These are phyloP conservation scores for Zonitis immaculata DNA, from an alignment of 2,888 invertebrate species.

Conservation along the genomic window DNA sequence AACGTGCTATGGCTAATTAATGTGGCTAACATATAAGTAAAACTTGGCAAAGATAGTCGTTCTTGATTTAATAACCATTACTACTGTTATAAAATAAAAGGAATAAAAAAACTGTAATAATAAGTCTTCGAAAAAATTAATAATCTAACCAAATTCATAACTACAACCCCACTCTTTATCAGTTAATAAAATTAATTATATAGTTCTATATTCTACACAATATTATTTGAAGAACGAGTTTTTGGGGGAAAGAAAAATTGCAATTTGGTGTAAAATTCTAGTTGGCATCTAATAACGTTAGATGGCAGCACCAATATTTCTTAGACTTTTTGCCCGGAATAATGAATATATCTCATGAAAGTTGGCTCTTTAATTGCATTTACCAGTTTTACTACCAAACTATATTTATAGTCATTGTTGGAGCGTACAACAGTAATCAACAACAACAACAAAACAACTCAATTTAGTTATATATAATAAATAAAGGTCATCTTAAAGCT, in stretches of 20 bases:
- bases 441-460: slow-evolving; percentile 40
- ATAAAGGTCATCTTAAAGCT: slow-evolving; percentile 35
- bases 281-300: neutral
- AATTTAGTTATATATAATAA: slow-evolving; percentile 35
- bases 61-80: slow-evolving; percentile 14
- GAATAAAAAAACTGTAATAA: neutral
- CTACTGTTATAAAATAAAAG: neutral
- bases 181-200: no score
- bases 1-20: slow-evolving; percentile 21
- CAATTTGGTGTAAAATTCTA: no score
- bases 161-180: no score
- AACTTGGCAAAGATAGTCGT: slow-evolving; percentile 7
- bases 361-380: slow-evolving; percentile 18
- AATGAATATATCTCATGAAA: no score
- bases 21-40: slow-evolving; percentile 9
- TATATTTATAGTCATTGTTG: slow-evolving; percentile 29
- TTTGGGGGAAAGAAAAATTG: no score
- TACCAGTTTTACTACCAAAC: slow-evolving; percentile 8
- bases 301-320: neutral
- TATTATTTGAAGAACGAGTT: no score
- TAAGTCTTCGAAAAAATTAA: neutral
- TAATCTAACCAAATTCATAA: neutral
- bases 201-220: no score
- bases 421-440: slow-evolving; percentile 31
- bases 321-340: neutral